phyloP scores from a whole-genome alignment of 2,888 invertebrate genomes.

The Cephus rjabovi region DNA sequence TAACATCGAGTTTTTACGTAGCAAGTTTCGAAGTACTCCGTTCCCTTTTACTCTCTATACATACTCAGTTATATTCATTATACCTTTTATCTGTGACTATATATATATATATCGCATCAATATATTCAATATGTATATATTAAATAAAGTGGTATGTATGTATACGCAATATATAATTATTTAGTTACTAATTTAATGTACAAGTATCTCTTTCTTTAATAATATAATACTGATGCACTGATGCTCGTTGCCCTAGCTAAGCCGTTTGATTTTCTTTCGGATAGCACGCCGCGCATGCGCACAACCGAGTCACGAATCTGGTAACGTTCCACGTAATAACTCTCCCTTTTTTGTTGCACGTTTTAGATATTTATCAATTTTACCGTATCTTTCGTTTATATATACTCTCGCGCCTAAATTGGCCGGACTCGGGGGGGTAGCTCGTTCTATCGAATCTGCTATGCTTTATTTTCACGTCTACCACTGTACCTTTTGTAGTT shows the following conservation, averaged over 20 bases:
- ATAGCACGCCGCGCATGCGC: neutral
- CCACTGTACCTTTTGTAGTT: neutral
- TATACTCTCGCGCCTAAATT: neutral
- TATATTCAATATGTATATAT: constrained; percentile 38
- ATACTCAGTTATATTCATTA: constrained; percentile 22
- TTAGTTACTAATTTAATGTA: constrained; percentile 52
- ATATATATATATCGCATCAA: constrained; percentile 32
- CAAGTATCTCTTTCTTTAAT: constrained; percentile 44
- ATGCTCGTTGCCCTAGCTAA: constrained; percentile 47
- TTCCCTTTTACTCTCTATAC: constrained; percentile 20
- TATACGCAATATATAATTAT: constrained; percentile 52
- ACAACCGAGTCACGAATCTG: neutral
- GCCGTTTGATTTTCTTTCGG: constrained; percentile 28
- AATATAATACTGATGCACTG: constrained; percentile 62
- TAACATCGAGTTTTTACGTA: constrained; percentile 37
- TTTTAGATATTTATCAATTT: neutral
- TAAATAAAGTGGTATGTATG: constrained; percentile 52
- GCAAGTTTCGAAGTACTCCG: constrained; percentile 15
- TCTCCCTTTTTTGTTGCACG: neutral
- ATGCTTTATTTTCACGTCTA: neutral
- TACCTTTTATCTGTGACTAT: constrained; percentile 34
- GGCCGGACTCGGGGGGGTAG: neutral
- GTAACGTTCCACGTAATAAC: neutral
- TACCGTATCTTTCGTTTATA: neutral
- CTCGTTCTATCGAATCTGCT: neutral